Evolutionary conservation across 1,140 invertebrate genomes (phyloP).

Genomic region (Solenopsis invicta): DNA sequence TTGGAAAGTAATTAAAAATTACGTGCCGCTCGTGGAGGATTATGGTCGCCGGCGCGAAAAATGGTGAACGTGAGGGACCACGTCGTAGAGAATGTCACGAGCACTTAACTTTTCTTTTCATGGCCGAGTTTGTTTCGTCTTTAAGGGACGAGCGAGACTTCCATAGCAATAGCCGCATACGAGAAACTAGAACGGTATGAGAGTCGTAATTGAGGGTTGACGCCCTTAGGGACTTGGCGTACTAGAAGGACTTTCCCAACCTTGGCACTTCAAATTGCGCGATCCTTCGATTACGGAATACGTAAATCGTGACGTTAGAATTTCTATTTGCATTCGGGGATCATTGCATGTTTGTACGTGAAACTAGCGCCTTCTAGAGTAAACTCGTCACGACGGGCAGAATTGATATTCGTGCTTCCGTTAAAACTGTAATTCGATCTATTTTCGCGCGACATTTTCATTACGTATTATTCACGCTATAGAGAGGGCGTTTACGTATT

Average conservation of each 20-base stretch:
- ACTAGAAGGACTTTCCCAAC: not conserved
- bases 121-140: conserved; percentile 63
- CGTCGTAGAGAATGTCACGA: conserved; percentile 35
- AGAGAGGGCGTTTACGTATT: conserved; percentile 30
- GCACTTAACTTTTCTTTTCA: conserved; percentile 62
- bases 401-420: conserved; percentile 6
- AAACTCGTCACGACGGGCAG: not conserved
- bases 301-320: conserved; percentile 35
- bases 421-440: conserved; percentile 29
- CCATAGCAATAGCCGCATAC: not conserved
- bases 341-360: conserved; percentile 8
- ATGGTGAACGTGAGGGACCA: conserved; percentile 28
- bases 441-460: conserved; percentile 25
- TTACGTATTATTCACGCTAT: conserved; percentile 4
- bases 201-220: conserved; percentile 57
- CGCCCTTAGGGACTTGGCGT: conserved; percentile 32
- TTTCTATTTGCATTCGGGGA: conserved; percentile 13
- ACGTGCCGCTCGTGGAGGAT: conserved; percentile 68
- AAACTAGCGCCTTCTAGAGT: not conserved
- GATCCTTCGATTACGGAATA: conserved; percentile 45
- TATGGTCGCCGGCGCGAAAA: conserved; percentile 63
- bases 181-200: not conserved
- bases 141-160: conserved; percentile 49
- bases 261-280: conserved; percentile 28
- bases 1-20: conserved; percentile 74